Conservation (phyloP, 2,797 vertebrate genomes). For the Argentina silus region DNA sequence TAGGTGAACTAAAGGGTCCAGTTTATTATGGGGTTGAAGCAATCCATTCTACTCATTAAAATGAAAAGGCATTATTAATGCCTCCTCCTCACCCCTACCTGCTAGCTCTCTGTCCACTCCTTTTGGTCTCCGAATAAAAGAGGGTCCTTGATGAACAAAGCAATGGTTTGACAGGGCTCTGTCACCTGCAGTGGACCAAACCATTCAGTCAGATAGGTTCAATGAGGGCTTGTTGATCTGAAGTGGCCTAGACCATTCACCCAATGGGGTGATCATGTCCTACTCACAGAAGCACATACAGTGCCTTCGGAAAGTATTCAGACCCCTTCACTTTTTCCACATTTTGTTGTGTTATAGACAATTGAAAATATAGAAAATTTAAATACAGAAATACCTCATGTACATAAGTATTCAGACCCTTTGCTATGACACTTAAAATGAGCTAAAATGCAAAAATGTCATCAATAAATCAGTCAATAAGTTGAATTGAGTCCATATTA, state of each 20-base stretch:
- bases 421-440: too few relatives aligned
- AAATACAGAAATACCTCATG: too few relatives aligned
- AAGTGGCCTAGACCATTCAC: constrained; percentile 17
- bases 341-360: too few relatives aligned
- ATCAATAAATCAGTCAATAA: too few relatives aligned
- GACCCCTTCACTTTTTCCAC: too few relatives aligned
- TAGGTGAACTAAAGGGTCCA: too few relatives aligned
- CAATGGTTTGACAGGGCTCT: constrained; percentile 63
- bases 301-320: too few relatives aligned
- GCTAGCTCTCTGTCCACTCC: constrained; percentile 51
- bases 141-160: constrained; percentile 67
- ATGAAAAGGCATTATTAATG: constrained; percentile 53
- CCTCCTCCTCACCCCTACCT: constrained; percentile 51
- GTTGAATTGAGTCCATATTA: too few relatives aligned
- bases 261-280: not conserved
- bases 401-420: not conserved
- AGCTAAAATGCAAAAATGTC: too few relatives aligned
- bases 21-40: constrained; percentile 59
- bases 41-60: constrained; percentile 55
- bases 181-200: constrained; percentile 62
- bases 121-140: constrained; percentile 74
- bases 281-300: not conserved
- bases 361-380: too few relatives aligned
- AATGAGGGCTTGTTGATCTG: constrained; percentile 24
- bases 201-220: constrained; percentile 32